Evolutionary conservation across 2,113 vertebrate species (phyloP), one percentile per base, ranked within the genome.

Genomic region (Ptilorrhoa leucosticta): DNA sequence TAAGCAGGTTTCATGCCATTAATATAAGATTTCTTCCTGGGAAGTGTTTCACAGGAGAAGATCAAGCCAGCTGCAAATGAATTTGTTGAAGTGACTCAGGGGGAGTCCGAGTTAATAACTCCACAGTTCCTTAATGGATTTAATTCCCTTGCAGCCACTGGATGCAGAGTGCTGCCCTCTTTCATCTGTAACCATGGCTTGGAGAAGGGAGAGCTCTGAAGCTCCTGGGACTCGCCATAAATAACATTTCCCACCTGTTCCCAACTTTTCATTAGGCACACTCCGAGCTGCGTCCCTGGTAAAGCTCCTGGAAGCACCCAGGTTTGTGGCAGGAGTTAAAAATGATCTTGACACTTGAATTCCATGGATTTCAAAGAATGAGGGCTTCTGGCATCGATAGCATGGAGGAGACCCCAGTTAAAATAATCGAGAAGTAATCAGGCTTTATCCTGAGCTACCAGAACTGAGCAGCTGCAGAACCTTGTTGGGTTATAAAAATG

Each of bases 71-170:
- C 83, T 96, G 94, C 79, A 92, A 89, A 96, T 94, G 92, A 95
- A 93, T 88, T 92, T 56, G 76, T 72, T 84, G 83, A 69, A 83
- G 7, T 96, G 96, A 96, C 92, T 95, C 90, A 94, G 83, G 93
- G 96, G 94, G 90, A 95, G 93, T 35, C 90, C 27, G 37, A 91
- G 94, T 96, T 96, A 96, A 96, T 87, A 69, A 87, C 73, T 78
- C 47, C 84, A 53, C 54, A 53, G 56, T 1, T 53, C 73, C 47
- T 78, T 87, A 78, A 87, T 87, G 84, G 73, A 54, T 78, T 96
- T 95, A 96, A 96, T 96, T 96, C 95, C 90, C 94, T 93, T 9
- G 50, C 82, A 85, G 95, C 90, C 75, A 77, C 92, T 93, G 50
- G 83, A 60, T 94, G 90, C 64, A 81, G 85, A 96, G 87, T 68